phyloP scores from a whole-genome alignment of 2,113 vertebrate genomes.

The Terrapene triunguis region DNA sequence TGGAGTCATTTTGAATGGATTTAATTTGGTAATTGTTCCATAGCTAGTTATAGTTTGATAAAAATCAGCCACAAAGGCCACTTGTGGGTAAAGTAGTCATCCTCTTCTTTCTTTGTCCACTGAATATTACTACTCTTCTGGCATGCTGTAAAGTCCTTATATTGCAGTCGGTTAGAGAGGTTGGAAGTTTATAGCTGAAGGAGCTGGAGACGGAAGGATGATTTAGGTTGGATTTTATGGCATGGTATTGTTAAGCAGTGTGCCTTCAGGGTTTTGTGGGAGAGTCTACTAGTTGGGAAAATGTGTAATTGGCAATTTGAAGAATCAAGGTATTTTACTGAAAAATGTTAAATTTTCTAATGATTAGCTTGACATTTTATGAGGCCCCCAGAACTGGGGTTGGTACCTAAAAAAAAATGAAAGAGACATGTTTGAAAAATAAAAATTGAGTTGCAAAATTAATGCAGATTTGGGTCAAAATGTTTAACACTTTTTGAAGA shows the following conservation, averaged over 20 bases:
- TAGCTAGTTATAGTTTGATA: not conserved
- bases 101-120: not conserved
- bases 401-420: not conserved
- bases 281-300: constrained; percentile 4
- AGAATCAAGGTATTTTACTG: not conserved
- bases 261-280: not conserved
- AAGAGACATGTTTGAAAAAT: not conserved
- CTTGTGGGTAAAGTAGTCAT: not conserved
- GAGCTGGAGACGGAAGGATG: not conserved
- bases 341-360: constrained; percentile 13
- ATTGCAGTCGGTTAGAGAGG: not conserved
- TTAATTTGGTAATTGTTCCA: not conserved
- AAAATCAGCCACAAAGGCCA: not conserved
- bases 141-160: not conserved
- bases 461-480: not conserved
- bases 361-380: constrained; percentile 8
- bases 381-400: constrained; percentile 13
- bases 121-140: accelerated
- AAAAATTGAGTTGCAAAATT: not conserved
- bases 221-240: not conserved
- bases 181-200: not conserved
- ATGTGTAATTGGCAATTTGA: not conserved
- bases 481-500: constrained; percentile 35
- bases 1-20: not conserved
- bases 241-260: not conserved